These are phyloP conservation scores for Episyrphus balteatus DNA, from an alignment of 1,140 invertebrate genomes.

Conservation along the genomic window DNA sequence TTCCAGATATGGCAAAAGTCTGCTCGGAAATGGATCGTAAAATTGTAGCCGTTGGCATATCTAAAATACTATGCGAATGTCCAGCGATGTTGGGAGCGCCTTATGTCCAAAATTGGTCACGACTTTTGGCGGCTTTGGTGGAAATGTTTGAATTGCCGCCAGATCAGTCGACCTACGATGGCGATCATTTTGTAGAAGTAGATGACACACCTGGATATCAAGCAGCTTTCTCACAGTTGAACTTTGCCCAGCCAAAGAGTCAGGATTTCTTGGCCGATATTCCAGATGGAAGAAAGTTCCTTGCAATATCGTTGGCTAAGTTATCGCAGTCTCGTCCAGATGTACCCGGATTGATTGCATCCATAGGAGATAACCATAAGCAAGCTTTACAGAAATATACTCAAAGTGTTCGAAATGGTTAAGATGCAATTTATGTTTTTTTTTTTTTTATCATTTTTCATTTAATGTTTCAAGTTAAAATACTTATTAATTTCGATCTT, in stretches of 20 bases:
- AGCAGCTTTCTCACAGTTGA: conserved; percentile 76
- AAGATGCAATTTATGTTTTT: not conserved
- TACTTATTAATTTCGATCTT: too few species aligned
- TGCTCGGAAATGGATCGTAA: conserved; percentile 71
- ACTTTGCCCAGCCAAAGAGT: conserved; percentile 65
- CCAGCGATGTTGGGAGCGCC: conserved; percentile 33
- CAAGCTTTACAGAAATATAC: conserved; percentile 33
- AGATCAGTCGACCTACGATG: conserved; percentile 64
- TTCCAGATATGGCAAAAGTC: conserved; percentile 79
- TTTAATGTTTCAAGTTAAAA: too few species aligned
- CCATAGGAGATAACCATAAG: conserved; percentile 22
- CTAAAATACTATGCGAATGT: conserved; percentile 71
- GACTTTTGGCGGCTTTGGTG: conserved; percentile 59
- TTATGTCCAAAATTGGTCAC: conserved; percentile 33
- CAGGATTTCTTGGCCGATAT: conserved; percentile 58
- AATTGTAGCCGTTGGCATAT: conserved; percentile 79
- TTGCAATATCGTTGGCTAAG: conserved; percentile 56
- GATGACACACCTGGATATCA: conserved; percentile 81
- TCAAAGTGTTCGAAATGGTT: conserved; percentile 26
- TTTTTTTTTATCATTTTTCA: too few species aligned
- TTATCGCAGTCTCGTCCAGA: conserved; percentile 48
- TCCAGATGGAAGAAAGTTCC: conserved; percentile 51
- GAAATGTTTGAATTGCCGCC: conserved; percentile 80
- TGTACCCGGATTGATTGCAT: conserved; percentile 37
- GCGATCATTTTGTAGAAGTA: conserved; percentile 78